Evolutionary conservation across 2,113 vertebrate species (phyloP).

Genomic region (Sigmodon hispidus): DNA sequence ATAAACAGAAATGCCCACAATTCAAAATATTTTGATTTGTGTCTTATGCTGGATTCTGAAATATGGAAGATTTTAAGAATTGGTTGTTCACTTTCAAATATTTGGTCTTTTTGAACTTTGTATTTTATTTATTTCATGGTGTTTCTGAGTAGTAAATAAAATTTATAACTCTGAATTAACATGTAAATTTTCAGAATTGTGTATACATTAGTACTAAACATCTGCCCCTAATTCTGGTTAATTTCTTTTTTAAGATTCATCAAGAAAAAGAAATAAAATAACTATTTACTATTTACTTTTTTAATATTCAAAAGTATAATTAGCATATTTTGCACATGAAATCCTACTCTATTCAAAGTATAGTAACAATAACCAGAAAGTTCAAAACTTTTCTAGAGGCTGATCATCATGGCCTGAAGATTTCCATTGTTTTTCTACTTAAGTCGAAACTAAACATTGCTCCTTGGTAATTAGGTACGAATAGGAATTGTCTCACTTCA

Average conservation of each 20-base stretch:
- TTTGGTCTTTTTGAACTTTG: neutral
- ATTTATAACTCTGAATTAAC: neutral
- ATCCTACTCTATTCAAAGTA: neutral
- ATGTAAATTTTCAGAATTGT: neutral
- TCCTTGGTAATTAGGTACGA: fast-evolving
- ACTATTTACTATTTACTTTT: neutral
- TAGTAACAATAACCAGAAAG: neutral
- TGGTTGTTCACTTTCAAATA: neutral
- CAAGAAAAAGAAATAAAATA: neutral
- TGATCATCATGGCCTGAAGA: neutral
- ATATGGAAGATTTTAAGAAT: neutral
- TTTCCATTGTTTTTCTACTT: neutral
- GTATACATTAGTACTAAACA: neutral
- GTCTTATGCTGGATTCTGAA: neutral
- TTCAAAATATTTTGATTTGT: neutral
- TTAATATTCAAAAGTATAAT: neutral
- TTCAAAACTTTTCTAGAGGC: neutral
- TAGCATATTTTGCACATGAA: neutral
- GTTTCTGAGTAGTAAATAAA: neutral
- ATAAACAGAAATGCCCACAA: neutral
- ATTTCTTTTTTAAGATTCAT: neutral
- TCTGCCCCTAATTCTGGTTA: neutral
- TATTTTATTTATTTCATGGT: neutral
- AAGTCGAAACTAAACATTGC: neutral
- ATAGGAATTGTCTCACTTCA: neutral